Base-by-base conservation (phyloP, 1,140 invertebrate genomes). In the Nymphalis io region DNA sequence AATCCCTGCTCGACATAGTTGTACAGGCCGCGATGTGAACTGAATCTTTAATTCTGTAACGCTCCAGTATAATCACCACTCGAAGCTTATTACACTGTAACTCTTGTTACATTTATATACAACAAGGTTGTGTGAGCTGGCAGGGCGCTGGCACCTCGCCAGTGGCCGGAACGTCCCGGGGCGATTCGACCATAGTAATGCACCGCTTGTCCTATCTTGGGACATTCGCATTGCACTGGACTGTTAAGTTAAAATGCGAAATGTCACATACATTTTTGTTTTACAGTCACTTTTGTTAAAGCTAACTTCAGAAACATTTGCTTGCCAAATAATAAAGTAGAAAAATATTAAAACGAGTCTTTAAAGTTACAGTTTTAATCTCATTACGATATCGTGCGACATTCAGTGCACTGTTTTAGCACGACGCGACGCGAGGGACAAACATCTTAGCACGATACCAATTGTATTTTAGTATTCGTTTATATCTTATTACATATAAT, bases 171-270 rank as follows among this genome's bases (percentile, higher is more conserved):
- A 13, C 20, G 51, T 40, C 58, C 46, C 61, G 44, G 57, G 59
- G 20, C 66, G 42, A 57, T 68, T 53, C 48, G 18, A 53, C 48
- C 23, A 21, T 6, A 53, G 18, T 44, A 44, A 44, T 44, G 40
- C 40, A 12, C 40, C 27, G 15, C 44, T 16, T 5, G 61, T 46
- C 33, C 59, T 68, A 68, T 68, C 66, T 68, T 57, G 59, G 58
- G 48, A 68, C 59, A 68, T 61, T 68, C 51, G 58, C 58, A 39
- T 67, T 16, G 55, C 39, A 21, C 42, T 13, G 33, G 27, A 48
- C 48, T 53, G 20, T 55, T 53, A 60, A 60, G 61, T 59, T 68
- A 62, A 69, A 53, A 33, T 48, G 23, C 60, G 64, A 48, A 13
- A 33, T 61, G 39, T 33, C 20, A 21, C 58, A 38, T 39, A 51